phyloP scores from a whole-genome alignment of 2,888 invertebrate species.

The Phymatocera aterrima region DNA sequence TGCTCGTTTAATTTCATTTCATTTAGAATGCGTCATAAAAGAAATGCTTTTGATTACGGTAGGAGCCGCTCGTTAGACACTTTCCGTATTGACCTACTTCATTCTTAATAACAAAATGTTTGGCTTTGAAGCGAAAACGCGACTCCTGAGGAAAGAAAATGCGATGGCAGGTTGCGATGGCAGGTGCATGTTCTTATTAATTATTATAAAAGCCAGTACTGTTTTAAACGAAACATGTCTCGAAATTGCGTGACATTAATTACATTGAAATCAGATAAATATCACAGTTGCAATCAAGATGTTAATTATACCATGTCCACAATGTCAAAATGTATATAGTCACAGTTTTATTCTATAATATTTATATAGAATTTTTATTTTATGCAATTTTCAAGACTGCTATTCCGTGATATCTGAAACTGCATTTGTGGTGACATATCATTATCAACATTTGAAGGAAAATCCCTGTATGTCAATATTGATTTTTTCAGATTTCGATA shows the following conservation, averaged over 20 bases:
- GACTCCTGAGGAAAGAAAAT: slow-evolving; percentile 12
- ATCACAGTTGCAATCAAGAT: not conserved
- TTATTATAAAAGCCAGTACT: not conserved
- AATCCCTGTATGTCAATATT: too few species aligned
- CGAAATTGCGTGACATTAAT: slow-evolving; percentile 18
- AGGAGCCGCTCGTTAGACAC: slow-evolving; percentile 33
- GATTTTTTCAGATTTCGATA: too few species aligned
- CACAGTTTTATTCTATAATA: too few species aligned
- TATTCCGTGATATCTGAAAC: not conserved
- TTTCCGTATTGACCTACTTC: slow-evolving; percentile 33
- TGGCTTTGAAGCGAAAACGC: slow-evolving; percentile 4
- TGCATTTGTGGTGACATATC: not conserved
- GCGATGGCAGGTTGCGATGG: slow-evolving; percentile 14
- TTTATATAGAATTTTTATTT: too few species aligned
- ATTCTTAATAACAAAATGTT: slow-evolving; percentile 32
- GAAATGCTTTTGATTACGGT: slow-evolving; percentile 34
- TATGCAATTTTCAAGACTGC: too few species aligned
- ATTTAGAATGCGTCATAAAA: slow-evolving; percentile 25
- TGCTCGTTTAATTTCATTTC: slow-evolving; percentile 37
- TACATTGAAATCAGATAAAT: not conserved
- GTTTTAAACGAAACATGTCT: not conserved
- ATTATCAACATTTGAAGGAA: too few species aligned
- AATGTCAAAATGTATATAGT: not conserved
- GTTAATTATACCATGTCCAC: not conserved
- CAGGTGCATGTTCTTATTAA: slow-evolving; percentile 13